Conservation (phyloP, 2,113 vertebrate genomes). For the Galemys pyrenaicus region DNA sequence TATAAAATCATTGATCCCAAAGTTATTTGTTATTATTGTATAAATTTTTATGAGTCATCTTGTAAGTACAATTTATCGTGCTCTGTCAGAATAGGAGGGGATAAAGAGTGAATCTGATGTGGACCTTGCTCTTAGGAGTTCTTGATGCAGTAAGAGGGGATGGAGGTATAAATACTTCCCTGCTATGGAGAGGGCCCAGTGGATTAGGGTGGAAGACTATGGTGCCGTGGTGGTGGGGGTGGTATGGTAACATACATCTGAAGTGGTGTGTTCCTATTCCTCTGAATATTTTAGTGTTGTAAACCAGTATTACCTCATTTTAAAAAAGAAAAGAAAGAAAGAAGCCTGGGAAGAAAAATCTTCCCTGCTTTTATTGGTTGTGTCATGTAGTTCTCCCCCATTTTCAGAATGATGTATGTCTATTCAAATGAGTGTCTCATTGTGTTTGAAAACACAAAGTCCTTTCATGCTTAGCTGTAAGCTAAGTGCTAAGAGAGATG, state of each 20-base stretch:
- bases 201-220: too few species aligned
- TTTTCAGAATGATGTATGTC: neutral
- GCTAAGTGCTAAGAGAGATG: neutral
- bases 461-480: slow-evolving; percentile 40
- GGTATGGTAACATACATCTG: too few species aligned
- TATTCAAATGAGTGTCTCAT: neutral
- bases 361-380: neutral
- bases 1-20: neutral
- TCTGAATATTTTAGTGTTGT: too few species aligned
- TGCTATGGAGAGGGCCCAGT: too few species aligned
- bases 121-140: neutral
- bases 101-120: neutral
- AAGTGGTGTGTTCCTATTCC: too few species aligned
- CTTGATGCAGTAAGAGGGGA: neutral
- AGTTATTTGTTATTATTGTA: neutral
- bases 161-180: neutral
- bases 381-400: neutral
- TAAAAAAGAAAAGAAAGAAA: too few species aligned
- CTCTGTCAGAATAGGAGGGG: neutral
- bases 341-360: too few species aligned
- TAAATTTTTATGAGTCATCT: neutral
- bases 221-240: too few species aligned
- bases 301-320: too few species aligned
- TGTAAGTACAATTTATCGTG: neutral
- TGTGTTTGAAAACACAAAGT: neutral